A percentile compares a stretch with the other conserved stretches of the same genome.
phyloP scores from a whole-genome alignment of 2,797 vertebrate genomes.

The Rhinichthys osculus region DNA sequence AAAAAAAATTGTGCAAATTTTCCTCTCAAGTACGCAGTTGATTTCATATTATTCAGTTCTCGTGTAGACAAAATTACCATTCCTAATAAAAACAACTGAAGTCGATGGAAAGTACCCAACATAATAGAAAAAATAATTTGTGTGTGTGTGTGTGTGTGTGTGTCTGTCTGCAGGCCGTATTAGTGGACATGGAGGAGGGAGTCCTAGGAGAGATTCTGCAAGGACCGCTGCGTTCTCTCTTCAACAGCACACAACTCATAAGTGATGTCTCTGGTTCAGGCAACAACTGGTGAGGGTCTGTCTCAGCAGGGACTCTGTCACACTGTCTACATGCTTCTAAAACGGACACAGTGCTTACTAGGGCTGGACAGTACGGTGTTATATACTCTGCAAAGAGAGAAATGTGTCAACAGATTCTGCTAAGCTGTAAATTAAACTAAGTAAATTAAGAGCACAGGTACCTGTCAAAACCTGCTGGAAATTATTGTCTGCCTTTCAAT shows the following conservation, averaged over 20 bases:
- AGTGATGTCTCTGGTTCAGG: conserved; percentile 97
- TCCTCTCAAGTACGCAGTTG: neutral
- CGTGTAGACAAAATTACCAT: neutral
- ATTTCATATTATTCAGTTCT: neutral
- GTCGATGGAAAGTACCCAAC: neutral
- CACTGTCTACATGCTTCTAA: neutral
- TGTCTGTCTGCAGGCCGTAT: conserved; percentile 82
- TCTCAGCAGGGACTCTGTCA: neutral
- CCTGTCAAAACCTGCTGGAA: neutral
- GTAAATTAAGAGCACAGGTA: neutral
- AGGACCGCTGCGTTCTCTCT: conserved; percentile 90
- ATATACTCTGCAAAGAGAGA: neutral
- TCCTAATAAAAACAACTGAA: neutral
- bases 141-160: conserved; percentile 7
- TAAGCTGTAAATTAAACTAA: neutral
- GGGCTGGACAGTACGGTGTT: neutral
- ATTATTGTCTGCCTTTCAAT: neutral
- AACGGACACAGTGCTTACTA: neutral
- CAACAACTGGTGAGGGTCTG: conserved; percentile 92
- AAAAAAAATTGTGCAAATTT: too few species aligned
- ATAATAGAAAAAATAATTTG: neutral
- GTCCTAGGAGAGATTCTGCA: conserved; percentile 94
- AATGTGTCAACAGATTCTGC: neutral
- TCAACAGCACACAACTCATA: conserved; percentile 93
- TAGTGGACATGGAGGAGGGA: conserved; percentile 98